Percentiles rank a stretch among this genome's conserved stretches.
phyloP scores from a whole-genome alignment of 2,888 invertebrate genomes.

The Helobdella robusta region DNA sequence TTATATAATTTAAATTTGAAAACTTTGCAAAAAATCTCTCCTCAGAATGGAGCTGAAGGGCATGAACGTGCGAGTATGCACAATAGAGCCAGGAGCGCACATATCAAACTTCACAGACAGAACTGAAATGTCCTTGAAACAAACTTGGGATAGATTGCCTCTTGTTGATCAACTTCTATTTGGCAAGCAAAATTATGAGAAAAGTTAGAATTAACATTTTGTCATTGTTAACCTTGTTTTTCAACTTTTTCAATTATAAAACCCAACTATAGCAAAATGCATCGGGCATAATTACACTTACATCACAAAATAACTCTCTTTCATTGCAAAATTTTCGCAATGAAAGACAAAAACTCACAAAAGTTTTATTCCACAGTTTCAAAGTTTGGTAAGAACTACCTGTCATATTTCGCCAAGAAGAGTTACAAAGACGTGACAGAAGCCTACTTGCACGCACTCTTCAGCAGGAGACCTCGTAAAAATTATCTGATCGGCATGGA shows the following conservation, averaged over 20 bases:
- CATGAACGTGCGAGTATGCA: constrained; percentile 10
- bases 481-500: constrained; percentile 20
- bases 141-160: constrained; percentile 18
- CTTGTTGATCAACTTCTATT: constrained; percentile 4
- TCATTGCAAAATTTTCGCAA: no score
- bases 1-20: no score
- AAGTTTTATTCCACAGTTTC: no score
- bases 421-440: no score
- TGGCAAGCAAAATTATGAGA: constrained; percentile 20
- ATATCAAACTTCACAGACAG: constrained; percentile 14
- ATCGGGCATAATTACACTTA: no score
- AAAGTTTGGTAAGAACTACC: no score
- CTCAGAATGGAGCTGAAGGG: constrained; percentile 20
- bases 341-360: no score
- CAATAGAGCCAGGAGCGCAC: constrained; percentile 25
- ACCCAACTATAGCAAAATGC: no score
- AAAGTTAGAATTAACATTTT: constrained; percentile 23
- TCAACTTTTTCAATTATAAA: no score
- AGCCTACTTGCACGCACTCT: constrained; percentile 26
- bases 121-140: neutral
- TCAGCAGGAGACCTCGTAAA: constrained; percentile 12
- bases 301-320: no score
- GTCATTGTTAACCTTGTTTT: no score
- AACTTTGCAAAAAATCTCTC: neutral
- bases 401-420: no score